Conservation (phyloP, 2,113 vertebrate genomes). For the Cyanoliseus patagonus region DNA sequence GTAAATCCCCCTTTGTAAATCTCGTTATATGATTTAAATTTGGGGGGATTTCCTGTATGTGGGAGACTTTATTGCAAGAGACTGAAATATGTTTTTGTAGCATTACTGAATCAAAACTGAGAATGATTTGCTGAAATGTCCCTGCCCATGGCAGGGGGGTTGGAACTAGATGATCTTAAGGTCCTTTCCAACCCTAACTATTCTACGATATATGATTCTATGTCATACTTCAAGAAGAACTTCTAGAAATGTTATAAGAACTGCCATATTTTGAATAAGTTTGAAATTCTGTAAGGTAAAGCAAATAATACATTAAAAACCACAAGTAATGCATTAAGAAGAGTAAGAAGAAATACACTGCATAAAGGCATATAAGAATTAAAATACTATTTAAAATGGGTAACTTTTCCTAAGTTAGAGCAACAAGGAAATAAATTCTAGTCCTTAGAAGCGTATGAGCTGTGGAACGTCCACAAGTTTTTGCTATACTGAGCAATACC, state of each 20-base stretch:
- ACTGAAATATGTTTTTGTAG: neutral
- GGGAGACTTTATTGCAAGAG: neutral
- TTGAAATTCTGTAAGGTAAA: neutral
- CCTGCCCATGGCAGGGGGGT: too few species aligned
- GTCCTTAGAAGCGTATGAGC: neutral
- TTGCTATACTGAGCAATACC: neutral
- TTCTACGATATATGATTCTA: too few species aligned
- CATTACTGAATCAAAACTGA: neutral
- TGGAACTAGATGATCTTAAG: too few species aligned
- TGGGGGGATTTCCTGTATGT: neutral
- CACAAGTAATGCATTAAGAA: neutral
- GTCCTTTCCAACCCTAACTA: too few species aligned
- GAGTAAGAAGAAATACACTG: neutral
- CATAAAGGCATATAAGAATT: neutral
- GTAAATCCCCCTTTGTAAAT: neutral
- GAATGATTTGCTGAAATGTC: neutral
- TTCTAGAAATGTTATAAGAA: neutral
- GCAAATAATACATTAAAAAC: neutral
- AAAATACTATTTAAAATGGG: neutral
- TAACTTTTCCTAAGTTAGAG: neutral
- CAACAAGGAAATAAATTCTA: neutral
- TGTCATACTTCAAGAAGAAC: neutral
- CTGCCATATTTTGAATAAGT: neutral
- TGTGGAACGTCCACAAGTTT: neutral
- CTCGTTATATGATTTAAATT: accelerated